Evolutionary conservation across 2,888 invertebrate genomes (phyloP).

Genomic region (Tuberolachnus salignus): DNA sequence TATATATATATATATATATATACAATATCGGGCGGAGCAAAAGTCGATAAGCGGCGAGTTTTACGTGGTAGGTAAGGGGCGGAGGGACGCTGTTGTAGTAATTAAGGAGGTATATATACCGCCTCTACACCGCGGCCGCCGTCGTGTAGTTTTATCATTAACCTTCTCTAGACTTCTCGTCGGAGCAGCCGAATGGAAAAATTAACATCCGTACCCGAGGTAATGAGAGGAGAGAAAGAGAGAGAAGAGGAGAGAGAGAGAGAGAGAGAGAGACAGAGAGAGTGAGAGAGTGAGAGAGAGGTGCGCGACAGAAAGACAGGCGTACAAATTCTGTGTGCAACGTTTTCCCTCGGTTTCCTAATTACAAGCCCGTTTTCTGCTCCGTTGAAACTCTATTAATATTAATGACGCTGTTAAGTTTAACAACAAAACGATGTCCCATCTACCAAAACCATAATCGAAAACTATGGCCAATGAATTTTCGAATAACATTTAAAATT

Average conservation of each 20-base stretch:
- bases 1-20: no score
- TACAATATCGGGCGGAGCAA: constrained; percentile 34
- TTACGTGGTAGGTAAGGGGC: constrained; percentile 28
- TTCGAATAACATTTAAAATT: constrained; percentile 21
- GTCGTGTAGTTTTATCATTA: constrained; percentile 52
- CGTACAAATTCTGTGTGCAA: constrained; percentile 25
- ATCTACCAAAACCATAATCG: constrained; percentile 29
- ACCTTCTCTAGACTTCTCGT: constrained; percentile 45
- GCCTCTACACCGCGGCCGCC: constrained; percentile 3
- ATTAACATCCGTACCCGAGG: constrained; percentile 43
- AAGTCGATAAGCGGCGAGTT: constrained; percentile 53
- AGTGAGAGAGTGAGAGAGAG: not conserved
- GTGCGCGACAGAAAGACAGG: not conserved
- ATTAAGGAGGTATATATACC: constrained; percentile 54
- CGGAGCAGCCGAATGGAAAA: constrained; percentile 46
- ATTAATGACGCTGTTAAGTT: constrained; percentile 57
- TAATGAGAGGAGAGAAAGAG: constrained; percentile 25
- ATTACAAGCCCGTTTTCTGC: constrained; percentile 58
- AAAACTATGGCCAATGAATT: constrained; percentile 25
- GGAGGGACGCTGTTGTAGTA: constrained; percentile 35
- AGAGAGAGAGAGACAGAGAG: constrained; percentile 30
- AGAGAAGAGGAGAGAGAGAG: not conserved
- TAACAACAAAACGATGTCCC: constrained; percentile 35
- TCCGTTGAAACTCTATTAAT: constrained; percentile 58
- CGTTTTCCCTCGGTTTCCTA: constrained; percentile 43